Conservation (phyloP, 2,888 invertebrate genomes). For the Erebia palarica region DNA sequence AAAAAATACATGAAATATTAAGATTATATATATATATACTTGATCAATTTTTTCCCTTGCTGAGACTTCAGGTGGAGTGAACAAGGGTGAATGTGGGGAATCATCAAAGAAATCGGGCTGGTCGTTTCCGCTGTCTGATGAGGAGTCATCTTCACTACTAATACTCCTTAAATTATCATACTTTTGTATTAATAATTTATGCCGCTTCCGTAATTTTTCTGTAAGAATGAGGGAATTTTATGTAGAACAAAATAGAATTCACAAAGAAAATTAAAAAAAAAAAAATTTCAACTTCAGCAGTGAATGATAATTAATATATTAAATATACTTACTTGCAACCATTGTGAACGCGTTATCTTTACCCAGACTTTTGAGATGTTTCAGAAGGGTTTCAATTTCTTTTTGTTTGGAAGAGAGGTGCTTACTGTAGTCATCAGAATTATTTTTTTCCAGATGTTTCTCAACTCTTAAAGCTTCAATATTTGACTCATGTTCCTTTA, state of each 20-base stretch:
- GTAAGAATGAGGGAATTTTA: constrained; percentile 38
- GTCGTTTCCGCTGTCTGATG: constrained; percentile 45
- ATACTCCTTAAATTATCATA: constrained; percentile 46
- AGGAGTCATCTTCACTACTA: constrained; percentile 39
- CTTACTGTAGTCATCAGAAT: constrained; percentile 43
- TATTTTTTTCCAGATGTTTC: constrained; percentile 47
- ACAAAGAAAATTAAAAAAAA: too few species aligned
- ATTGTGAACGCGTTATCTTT: constrained; percentile 45
- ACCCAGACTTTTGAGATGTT: constrained; percentile 45
- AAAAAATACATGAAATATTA: too few species aligned
- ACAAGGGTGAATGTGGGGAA: constrained; percentile 35
- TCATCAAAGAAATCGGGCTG: constrained; percentile 45
- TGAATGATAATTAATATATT: not conserved
- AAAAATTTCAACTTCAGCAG: too few species aligned
- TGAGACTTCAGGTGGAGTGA: constrained; percentile 17
- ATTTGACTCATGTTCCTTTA: constrained; percentile 52
- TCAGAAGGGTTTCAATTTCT: constrained; percentile 49
- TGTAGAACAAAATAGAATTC: not conserved
- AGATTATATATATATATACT: too few species aligned
- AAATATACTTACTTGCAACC: constrained; percentile 54
- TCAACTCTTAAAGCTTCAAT: constrained; percentile 53
- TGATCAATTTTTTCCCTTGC: constrained; percentile 19
- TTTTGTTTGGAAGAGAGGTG: constrained; percentile 44
- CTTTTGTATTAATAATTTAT: constrained; percentile 47
- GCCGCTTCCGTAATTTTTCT: constrained; percentile 50